These are phyloP conservation scores for Aspidiotus rigidus DNA, from an alignment of 2,888 invertebrate species.

Conservation along the genomic window DNA sequence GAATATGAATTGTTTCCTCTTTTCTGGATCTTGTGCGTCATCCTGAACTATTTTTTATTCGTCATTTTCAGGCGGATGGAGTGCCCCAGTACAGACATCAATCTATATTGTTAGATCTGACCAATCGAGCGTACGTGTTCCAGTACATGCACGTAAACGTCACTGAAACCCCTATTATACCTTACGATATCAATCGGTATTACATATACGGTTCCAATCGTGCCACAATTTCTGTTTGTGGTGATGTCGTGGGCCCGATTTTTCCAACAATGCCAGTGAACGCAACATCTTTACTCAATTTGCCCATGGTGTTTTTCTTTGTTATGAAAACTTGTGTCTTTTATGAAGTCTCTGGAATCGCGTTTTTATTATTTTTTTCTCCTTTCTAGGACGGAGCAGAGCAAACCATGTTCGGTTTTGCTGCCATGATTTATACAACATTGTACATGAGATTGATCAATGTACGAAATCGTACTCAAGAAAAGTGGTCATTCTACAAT, in stretches of 20 bases:
- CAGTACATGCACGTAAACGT: constrained; percentile 94
- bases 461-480: constrained; percentile 72
- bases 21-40: constrained; percentile 8
- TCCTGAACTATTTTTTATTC: constrained; percentile 32
- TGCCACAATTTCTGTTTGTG: constrained; percentile 70
- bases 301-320: constrained; percentile 58
- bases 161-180: constrained; percentile 84
- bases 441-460: constrained; percentile 84
- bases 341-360: neutral
- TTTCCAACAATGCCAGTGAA: constrained; percentile 89
- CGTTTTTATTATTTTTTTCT: constrained; percentile 24
- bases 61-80: constrained; percentile 62
- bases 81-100: constrained; percentile 86
- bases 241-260: constrained; percentile 86
- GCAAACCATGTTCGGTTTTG: constrained; percentile 94
- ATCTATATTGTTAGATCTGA: constrained; percentile 80
- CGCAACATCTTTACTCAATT: constrained; percentile 64
- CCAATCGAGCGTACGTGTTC: constrained; percentile 80
- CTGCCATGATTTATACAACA: constrained; percentile 83
- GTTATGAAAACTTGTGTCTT: neutral
- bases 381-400: constrained; percentile 67
- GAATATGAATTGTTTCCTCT: constrained; percentile 7
- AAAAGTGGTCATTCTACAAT: constrained; percentile 70
- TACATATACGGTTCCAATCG: constrained; percentile 89
- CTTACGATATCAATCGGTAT: constrained; percentile 80